Percentiles rank a stretch among this genome's conserved stretches.
Conservation (phyloP, 2,113 vertebrate species). For the Megaceryle maxima region DNA sequence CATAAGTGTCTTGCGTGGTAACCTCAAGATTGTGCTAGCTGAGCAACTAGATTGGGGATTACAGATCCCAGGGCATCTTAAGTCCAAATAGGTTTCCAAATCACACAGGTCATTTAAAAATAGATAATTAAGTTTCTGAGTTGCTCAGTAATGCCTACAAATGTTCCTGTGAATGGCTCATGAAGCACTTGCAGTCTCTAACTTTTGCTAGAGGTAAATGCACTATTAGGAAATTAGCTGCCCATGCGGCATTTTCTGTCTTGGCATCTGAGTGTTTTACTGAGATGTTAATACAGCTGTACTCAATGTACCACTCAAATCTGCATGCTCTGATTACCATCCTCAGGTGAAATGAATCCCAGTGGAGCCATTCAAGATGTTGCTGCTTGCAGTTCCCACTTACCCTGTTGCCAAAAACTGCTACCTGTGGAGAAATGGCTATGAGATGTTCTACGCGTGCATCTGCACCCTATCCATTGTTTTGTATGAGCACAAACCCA, state of each 20-base stretch:
- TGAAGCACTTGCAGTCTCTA: conserved; percentile 4
- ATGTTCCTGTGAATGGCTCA: conserved; percentile 3
- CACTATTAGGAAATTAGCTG: conserved; percentile 15
- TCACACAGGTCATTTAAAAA: conserved; percentile 19
- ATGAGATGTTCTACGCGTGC: accelerated
- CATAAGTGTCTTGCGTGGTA: background rate
- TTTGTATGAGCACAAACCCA: background rate
- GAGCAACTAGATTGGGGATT: background rate
- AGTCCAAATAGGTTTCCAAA: conserved; percentile 27
- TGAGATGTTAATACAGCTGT: background rate
- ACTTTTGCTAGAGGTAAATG: conserved; percentile 8
- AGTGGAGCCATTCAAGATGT: background rate
- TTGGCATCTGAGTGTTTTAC: background rate
- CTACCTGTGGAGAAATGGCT: background rate
- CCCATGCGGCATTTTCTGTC: background rate
- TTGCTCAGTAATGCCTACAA: background rate
- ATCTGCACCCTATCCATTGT: background rate
- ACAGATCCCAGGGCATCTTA: background rate
- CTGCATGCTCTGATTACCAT: conserved; percentile 9
- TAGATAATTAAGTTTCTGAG: conserved; percentile 33
- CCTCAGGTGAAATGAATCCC: background rate
- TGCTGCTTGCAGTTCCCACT: background rate
- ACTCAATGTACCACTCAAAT: background rate
- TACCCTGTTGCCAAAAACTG: background rate
- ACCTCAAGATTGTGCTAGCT: background rate